Evolutionary conservation across 2,113 vertebrate species (phyloP), one percentile per base, ranked within the genome.

Genomic region (Pseudonaja textilis): DNA sequence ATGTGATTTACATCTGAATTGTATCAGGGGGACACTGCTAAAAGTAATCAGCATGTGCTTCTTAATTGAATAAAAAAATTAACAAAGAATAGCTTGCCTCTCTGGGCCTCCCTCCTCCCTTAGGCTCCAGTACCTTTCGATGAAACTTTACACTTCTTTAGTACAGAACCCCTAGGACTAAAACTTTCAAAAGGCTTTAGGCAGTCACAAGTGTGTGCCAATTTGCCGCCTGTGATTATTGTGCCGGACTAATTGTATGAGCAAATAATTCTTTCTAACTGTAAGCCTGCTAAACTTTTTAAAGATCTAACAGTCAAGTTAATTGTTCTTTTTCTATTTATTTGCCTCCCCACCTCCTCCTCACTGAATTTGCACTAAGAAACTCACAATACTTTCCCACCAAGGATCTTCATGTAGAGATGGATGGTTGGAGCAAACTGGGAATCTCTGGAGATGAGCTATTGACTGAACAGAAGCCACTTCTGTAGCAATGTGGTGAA

Each of bases 1-100:
- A 98, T 97, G 96, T 97, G 97, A 97, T 98, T 98, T 97, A 98
- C 97, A 97, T 98, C 97, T 94, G 96, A 97, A 97, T 97, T 97
- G 96, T 97, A 96, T 96, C 97, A 97, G 95, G 91, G 93, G 95
- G 96, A 96, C 96, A 93, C 94, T 95, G 96, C 95, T 96, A 97
- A 97, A 97, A 96, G 95, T 96, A 96, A 96, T 96, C 97, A 95
- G 59, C 74, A 94, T 96, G 11, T 87, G 96, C 93, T 69, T 94
- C 94, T 95, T 95, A 95, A 96, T 96, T 95, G 95, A 97, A 96
- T 96, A 94, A 94, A 96, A 97, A 97, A 97, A 96, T 93, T 95
- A 96, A 92, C 94, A 95, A 93, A 94, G 87, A 90, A 92, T 95
- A 95, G 94, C 91, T 93, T 74, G 94, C 92, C 93, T 93, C 86